phyloP scores from a whole-genome alignment of 2,113 vertebrate genomes.

The Pipa parva region DNA sequence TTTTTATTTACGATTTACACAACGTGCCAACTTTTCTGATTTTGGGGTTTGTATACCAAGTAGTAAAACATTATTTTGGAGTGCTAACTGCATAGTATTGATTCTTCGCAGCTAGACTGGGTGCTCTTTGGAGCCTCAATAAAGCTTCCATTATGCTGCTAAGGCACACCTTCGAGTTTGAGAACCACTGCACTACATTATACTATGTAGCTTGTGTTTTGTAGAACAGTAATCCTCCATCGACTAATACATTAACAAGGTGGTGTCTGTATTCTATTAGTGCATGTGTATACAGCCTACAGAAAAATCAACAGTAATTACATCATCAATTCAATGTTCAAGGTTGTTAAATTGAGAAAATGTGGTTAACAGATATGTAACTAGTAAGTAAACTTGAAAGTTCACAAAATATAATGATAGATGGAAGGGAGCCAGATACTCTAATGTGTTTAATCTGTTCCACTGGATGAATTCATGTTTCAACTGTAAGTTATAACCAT shows the following conservation, averaged over 20 bases:
- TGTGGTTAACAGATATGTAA: slow-evolving; percentile 53
- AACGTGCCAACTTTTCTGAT: too few relatives aligned
- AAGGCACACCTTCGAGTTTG: too few relatives aligned
- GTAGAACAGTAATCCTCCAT: slow-evolving; percentile 55
- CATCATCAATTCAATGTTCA: slow-evolving; percentile 65
- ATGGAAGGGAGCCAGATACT: slow-evolving; percentile 41
- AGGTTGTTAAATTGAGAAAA: slow-evolving; percentile 57
- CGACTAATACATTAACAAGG: slow-evolving; percentile 65
- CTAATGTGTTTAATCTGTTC: not conserved
- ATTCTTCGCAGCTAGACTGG: too few relatives aligned
- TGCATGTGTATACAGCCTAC: slow-evolving; percentile 56
- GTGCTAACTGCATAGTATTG: too few relatives aligned
- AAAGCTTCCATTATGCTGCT: too few relatives aligned
- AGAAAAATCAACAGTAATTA: slow-evolving; percentile 64
- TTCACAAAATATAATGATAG: slow-evolving; percentile 56
- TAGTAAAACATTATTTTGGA: too few relatives aligned
- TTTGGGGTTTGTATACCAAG: too few relatives aligned
- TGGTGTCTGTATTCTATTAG: slow-evolving; percentile 51
- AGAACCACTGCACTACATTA: too few relatives aligned
- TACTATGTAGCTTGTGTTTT: slow-evolving; percentile 60
- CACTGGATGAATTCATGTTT: slow-evolving; percentile 2
- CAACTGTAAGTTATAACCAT: not conserved
- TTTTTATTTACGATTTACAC: too few relatives aligned
- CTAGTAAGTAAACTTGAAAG: slow-evolving; percentile 51
- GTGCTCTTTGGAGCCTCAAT: too few relatives aligned